Evolutionary conservation across 2,797 vertebrate species (phyloP).

Genomic region (Premnoplex brunnescens): DNA sequence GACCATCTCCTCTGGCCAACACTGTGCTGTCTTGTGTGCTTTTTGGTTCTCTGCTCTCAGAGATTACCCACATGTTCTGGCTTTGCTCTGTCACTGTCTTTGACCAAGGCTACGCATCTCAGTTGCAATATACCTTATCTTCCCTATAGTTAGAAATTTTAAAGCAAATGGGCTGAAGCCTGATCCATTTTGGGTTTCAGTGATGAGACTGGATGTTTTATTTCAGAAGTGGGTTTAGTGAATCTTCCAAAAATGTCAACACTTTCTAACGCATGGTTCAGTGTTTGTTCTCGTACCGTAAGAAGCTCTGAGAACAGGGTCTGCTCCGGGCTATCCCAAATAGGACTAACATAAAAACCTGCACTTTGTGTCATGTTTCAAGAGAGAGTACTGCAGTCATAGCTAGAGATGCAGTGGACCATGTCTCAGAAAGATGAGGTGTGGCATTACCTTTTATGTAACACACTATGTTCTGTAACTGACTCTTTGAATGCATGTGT

Average conservation of each 20-base stretch:
- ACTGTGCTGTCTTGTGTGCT: accelerated
- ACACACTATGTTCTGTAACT: neutral
- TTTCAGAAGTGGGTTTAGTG: neutral
- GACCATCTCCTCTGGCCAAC: neutral
- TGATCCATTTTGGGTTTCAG: neutral
- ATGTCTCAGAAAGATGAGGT: slow-evolving; percentile 24
- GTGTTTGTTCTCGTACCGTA: neutral
- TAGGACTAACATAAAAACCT: neutral
- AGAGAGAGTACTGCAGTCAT: neutral
- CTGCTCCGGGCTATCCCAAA: neutral
- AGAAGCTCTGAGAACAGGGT: neutral
- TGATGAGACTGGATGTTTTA: neutral
- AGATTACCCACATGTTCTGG: accelerated
- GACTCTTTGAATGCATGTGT: neutral
- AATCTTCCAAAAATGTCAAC: neutral
- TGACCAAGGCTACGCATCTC: neutral
- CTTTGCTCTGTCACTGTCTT: neutral
- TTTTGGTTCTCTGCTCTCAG: neutral
- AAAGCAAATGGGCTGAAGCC: neutral
- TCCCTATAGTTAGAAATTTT: neutral
- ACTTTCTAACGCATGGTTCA: neutral
- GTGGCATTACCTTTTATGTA: slow-evolving; percentile 27
- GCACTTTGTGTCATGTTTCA: neutral
- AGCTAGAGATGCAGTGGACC: slow-evolving; percentile 19
- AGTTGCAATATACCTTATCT: neutral